Evolutionary conservation across 1,140 invertebrate species (phyloP).

Genomic region (Aphidius gifuensis): DNA sequence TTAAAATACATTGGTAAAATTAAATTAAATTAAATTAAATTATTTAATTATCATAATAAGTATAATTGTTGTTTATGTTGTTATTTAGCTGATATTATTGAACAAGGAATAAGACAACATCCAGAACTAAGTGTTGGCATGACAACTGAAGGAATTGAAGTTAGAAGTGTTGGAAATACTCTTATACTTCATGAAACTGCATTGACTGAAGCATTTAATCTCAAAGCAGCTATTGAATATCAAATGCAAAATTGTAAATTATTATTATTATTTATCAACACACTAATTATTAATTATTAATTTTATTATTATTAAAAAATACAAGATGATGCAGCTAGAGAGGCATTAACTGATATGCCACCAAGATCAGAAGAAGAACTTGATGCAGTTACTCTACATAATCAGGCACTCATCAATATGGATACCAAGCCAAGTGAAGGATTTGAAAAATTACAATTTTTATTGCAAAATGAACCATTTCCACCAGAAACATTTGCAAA

Average conservation of each 20-base stretch:
- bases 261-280: not conserved
- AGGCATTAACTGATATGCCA: constrained; percentile 97
- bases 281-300: not conserved
- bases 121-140: constrained; percentile 96
- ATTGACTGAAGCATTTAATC: constrained; percentile 96
- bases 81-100: constrained; percentile 86
- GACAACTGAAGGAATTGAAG: constrained; percentile 96
- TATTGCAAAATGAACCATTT: constrained; percentile 93
- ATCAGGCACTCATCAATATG: constrained; percentile 95
- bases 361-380: constrained; percentile 94
- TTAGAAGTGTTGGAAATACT: constrained; percentile 96
- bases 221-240: constrained; percentile 98
- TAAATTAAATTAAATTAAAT: constrained; percentile 3
- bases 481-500: constrained; percentile 98
- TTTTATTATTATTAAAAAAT: not conserved
- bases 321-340: constrained; percentile 81
- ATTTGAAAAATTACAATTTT: constrained; percentile 96
- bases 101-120: constrained; percentile 93
- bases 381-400: constrained; percentile 97
- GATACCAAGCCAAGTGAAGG: constrained; percentile 86
- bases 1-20: constrained; percentile 76
- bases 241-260: constrained; percentile 85
- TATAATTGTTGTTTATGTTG: not conserved
- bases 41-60: constrained; percentile 12
- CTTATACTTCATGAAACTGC: constrained; percentile 94